Evolutionary conservation across 2,113 vertebrate species (phyloP).

Genomic region (Caloenas nicobarica): DNA sequence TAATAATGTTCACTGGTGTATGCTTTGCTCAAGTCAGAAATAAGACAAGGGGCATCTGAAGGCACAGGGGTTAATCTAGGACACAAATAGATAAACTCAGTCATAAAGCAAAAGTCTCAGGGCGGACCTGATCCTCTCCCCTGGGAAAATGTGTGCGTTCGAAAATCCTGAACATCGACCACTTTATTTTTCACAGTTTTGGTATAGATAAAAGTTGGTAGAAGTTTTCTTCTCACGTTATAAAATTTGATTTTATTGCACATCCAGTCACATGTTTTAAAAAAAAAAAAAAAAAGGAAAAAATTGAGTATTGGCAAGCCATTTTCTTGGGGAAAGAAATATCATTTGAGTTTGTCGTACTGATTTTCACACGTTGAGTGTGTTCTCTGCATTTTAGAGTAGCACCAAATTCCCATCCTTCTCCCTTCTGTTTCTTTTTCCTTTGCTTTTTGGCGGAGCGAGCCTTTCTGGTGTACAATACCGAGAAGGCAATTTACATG

Average conservation of each 20-base stretch:
- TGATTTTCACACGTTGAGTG: background rate
- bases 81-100: background rate
- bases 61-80: background rate
- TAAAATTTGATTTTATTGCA: background rate
- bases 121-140: background rate
- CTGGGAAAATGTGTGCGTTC: background rate
- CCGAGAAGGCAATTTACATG: slow-evolving; percentile 17
- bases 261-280: background rate
- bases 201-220: background rate
- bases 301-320: background rate
- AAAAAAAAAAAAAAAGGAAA: background rate
- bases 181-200: background rate
- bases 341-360: background rate
- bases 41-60: background rate
- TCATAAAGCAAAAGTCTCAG: background rate
- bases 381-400: background rate
- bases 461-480: background rate
- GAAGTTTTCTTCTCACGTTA: background rate
- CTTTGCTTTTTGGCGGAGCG: background rate
- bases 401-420: background rate
- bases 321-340: background rate
- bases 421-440: background rate
- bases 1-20: slow-evolving; percentile 17
- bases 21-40: slow-evolving; percentile 34
- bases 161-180: background rate